Conservation (phyloP, 2,888 invertebrate species). For the Cremastobaeus sp. region DNA sequence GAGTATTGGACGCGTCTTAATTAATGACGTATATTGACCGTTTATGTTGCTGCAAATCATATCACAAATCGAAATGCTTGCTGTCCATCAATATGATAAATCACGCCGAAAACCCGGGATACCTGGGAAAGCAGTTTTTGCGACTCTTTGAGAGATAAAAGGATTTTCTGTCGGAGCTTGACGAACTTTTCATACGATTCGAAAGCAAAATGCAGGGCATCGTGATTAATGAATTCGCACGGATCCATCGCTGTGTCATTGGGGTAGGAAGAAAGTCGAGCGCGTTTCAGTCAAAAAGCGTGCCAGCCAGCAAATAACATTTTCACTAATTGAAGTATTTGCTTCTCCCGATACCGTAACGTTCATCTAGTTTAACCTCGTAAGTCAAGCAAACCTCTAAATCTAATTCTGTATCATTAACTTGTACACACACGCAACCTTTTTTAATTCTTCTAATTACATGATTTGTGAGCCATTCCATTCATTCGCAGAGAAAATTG, state of each 20-base stretch:
- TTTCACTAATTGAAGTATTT: slow-evolving; percentile 39
- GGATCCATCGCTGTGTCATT: slow-evolving; percentile 35
- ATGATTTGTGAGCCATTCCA: slow-evolving; percentile 2
- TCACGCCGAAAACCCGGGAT: slow-evolving; percentile 19
- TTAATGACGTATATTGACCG: slow-evolving; percentile 22
- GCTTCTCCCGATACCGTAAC: slow-evolving; percentile 14
- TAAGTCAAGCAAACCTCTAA: slow-evolving; percentile 7
- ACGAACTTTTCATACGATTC: slow-evolving; percentile 45
- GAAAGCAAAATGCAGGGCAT: slow-evolving; percentile 40
- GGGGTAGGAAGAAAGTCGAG: slow-evolving; percentile 37
- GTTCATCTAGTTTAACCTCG: slow-evolving; percentile 1
- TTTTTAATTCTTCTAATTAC: too few relatives aligned
- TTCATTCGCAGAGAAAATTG: not conserved
- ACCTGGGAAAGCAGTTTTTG: slow-evolving; percentile 34
- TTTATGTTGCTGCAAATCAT: slow-evolving; percentile 15
- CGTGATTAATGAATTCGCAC: slow-evolving; percentile 44
- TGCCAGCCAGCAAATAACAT: slow-evolving; percentile 31
- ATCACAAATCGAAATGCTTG: slow-evolving; percentile 7
- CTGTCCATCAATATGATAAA: slow-evolving; percentile 42
- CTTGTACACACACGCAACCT: not conserved
- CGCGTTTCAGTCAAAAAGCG: slow-evolving; percentile 35
- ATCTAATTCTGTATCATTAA: slow-evolving; percentile 25
- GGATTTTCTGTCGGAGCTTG: slow-evolving; percentile 38
- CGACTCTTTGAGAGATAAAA: slow-evolving; percentile 40
- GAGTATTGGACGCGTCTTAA: slow-evolving; percentile 1